phyloP scores from a whole-genome alignment of 2,888 invertebrate species.

The Cylloceria caligata region DNA sequence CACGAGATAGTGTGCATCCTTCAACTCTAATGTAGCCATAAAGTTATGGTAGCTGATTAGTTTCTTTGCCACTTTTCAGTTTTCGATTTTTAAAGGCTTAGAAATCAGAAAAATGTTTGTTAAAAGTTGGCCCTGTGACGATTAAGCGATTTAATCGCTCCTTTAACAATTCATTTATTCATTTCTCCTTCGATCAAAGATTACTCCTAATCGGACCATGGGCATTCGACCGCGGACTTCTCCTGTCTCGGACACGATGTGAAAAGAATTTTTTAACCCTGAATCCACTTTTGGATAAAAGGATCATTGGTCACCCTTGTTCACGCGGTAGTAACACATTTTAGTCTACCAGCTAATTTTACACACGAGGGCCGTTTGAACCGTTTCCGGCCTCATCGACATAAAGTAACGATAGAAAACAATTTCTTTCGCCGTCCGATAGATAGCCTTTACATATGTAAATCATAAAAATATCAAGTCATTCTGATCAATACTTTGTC shows the following conservation, averaged over 20 bases:
- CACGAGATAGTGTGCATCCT: too few species aligned
- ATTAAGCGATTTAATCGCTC: constrained; percentile 24
- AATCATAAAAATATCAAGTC: too few species aligned
- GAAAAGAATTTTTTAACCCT: constrained; percentile 48
- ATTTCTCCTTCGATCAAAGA: not conserved
- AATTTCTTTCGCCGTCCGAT: too few species aligned
- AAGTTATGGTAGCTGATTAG: too few species aligned
- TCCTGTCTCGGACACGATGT: constrained; percentile 1
- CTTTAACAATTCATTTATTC: constrained; percentile 9
- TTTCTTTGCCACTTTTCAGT: constrained; percentile 66
- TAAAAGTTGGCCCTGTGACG: not conserved
- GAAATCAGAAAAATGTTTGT: constrained; percentile 5
- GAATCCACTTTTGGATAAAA: constrained; percentile 37
- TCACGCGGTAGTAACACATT: constrained; percentile 26
- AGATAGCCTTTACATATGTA: too few species aligned
- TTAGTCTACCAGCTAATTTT: constrained; percentile 58
- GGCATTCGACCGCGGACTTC: constrained; percentile 5
- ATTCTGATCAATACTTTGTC: too few species aligned
- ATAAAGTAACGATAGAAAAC: too few species aligned
- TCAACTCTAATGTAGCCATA: too few species aligned
- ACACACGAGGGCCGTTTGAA: too few species aligned
- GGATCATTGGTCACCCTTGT: constrained; percentile 41
- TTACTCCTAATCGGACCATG: constrained; percentile 23
- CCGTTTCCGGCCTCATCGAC: too few species aligned
- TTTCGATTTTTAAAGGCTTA: constrained; percentile 69